Evolutionary conservation across 23 tunicate genomes (phyloP), one percentile per base, ranked within the genome.

Genomic region (Ascidia mentula): DNA sequence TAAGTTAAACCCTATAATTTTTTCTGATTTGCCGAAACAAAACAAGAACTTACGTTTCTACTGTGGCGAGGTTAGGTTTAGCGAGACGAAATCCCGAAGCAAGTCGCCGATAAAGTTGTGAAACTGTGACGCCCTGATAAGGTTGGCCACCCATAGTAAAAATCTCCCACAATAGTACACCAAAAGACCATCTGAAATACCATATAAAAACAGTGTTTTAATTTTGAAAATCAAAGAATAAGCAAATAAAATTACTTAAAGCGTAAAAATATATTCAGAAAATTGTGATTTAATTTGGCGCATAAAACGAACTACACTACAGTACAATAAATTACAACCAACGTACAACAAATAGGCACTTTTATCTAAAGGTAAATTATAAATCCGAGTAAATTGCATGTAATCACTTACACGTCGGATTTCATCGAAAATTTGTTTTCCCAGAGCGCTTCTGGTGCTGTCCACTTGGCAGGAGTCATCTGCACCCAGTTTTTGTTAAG

Each of bases 381-480:
- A n/a, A n/a, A n/a, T n/a, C n/a, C n/a, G n/a, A n/a, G n/a, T n/a
- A n/a, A n/a, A n/a, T n/a, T n/a, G n/a, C n/a, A n/a, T n/a, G n/a
- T n/a, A n/a, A 9, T 1, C 7, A 87, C 96, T 85, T 85, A 90
- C 92, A 92, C 89, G 46, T 92, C 97, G 0, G 97, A 92, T 59
- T 83, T 82, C n/a, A 65, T 73, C 5, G 97, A 76, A 42, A 82
- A 92, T 61, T 74, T 87, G 69, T 86, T 83, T 20, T 69, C 80
- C 83, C 80, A 60, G 15, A 92, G 86, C 5, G 97, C 82, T 79
- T 92, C 97, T 6, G 92, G 92, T 1, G 97, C 92, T 18, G 97
- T 92, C 97, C 97, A 92, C 40, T 92, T 92, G 36, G 91, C 97
- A 24, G 97, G 97, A 26, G 92, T 76, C 6, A 89, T 73, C 94